Percentiles rank a stretch among this genome's conserved stretches.
Conservation (phyloP, 1,140 invertebrate genomes). For the Drosophila nigromelanica region DNA sequence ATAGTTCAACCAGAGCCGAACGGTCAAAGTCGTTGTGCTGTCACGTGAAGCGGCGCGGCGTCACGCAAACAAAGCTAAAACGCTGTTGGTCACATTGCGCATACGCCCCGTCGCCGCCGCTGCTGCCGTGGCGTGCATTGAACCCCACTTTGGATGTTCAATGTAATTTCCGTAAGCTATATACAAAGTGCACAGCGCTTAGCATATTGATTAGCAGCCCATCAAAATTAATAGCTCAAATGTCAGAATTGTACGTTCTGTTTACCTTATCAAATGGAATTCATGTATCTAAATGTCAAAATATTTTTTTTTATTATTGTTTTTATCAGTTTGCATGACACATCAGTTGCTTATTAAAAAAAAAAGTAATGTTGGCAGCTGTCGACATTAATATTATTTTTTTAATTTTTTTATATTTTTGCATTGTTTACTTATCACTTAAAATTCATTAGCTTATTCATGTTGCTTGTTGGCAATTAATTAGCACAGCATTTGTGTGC, state of each 20-base stretch:
- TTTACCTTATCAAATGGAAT: conserved; percentile 13
- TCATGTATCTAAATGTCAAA: not conserved
- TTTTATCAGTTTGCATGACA: conserved; percentile 34
- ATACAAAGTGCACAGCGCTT: conserved; percentile 18
- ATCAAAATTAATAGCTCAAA: conserved; percentile 37
- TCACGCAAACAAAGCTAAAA: conserved; percentile 23
- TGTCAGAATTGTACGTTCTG: conserved; percentile 5
- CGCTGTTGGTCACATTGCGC: conserved; percentile 50
- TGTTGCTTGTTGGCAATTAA: conserved; percentile 58
- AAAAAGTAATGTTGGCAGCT: conserved; percentile 11
- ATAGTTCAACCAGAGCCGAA: conserved; percentile 23
- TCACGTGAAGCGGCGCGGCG: conserved; percentile 45
- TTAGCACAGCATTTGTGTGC: conserved; percentile 59
- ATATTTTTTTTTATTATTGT: conserved; percentile 6
- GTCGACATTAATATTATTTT: conserved; percentile 9
- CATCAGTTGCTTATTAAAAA: conserved; percentile 26
- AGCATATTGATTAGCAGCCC: conserved; percentile 43
- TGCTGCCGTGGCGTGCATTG: conserved; percentile 58
- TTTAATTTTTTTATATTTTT: conserved; percentile 6
- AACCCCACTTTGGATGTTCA: conserved; percentile 59
- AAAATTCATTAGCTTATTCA: conserved; percentile 75
- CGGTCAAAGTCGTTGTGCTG: conserved; percentile 25
- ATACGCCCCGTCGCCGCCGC: conserved; percentile 53
- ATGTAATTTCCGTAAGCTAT: conserved; percentile 50
- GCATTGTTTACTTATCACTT: conserved; percentile 53